phyloP scores from a whole-genome alignment of 1,140 invertebrate genomes.

The Tetramorium simillimum region DNA sequence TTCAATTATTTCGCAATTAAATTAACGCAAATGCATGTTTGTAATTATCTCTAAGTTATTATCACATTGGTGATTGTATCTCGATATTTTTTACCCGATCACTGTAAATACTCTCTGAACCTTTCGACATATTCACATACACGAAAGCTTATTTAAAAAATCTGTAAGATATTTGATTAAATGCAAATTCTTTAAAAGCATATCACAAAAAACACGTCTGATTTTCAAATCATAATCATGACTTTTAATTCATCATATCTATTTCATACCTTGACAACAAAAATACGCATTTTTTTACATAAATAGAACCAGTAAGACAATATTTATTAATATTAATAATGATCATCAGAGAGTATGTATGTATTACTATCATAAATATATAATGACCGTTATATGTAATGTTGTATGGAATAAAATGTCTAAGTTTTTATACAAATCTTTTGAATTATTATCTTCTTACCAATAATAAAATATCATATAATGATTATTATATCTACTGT shows the following conservation, averaged over 20 bases:
- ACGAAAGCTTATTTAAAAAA: background rate
- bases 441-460: background rate
- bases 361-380: constrained; percentile 24
- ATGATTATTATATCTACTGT: background rate
- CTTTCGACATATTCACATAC: background rate
- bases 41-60: background rate
- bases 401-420: constrained; percentile 55
- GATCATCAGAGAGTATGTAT: background rate
- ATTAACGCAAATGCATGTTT: background rate
- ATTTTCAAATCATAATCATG: background rate
- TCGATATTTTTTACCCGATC: background rate
- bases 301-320: constrained; percentile 8
- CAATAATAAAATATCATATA: background rate
- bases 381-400: constrained; percentile 34
- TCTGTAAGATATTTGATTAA: background rate
- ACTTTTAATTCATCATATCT: background rate
- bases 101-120: background rate
- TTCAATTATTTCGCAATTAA: constrained; percentile 11
- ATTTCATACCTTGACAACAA: background rate
- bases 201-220: background rate
- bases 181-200: background rate
- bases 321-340: constrained; percentile 32
- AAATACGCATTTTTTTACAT: constrained; percentile 24
- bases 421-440: constrained; percentile 53
- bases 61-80: background rate